Evolutionary conservation across 2,888 invertebrate genomes (phyloP).

Genomic region (Eupsilia transversa): DNA sequence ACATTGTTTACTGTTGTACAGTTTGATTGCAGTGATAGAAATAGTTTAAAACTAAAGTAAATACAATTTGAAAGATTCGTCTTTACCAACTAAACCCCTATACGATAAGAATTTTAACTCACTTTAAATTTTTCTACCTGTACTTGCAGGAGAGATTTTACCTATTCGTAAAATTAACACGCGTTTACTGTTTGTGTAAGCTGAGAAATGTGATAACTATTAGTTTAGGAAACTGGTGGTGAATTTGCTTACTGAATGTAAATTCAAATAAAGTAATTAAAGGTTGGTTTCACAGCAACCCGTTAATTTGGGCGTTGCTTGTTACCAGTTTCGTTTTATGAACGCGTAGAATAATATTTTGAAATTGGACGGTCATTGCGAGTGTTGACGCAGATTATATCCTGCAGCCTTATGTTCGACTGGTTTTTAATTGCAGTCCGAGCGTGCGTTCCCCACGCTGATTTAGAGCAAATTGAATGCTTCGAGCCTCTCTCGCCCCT

Average conservation of each 20-base stretch:
- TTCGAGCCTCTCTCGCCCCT: constrained; percentile 74
- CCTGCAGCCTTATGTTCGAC: constrained; percentile 76
- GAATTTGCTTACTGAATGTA: constrained; percentile 50
- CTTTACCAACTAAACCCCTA: background rate
- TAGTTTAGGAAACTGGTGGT: constrained; percentile 37
- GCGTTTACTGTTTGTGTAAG: background rate
- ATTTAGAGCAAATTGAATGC: constrained; percentile 86
- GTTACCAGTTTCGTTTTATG: constrained; percentile 67
- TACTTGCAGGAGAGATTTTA: background rate
- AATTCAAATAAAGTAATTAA: constrained; percentile 63
- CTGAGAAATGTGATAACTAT: constrained; percentile 21
- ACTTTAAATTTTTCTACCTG: background rate
- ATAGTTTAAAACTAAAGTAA: background rate
- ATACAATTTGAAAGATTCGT: background rate
- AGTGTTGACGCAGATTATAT: constrained; percentile 82
- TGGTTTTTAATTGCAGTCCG: constrained; percentile 82
- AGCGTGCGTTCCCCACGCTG: constrained; percentile 76
- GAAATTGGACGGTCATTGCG: constrained; percentile 75
- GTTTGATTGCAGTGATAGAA: constrained; percentile 6
- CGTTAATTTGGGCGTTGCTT: constrained; percentile 65
- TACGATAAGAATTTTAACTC: background rate
- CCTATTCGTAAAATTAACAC: background rate
- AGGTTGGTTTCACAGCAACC: constrained; percentile 61
- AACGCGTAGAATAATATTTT: constrained; percentile 70
- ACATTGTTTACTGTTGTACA: constrained; percentile 53